A percentile compares a stretch with the other conserved stretches of the same genome.
phyloP scores from a whole-genome alignment of 2,797 vertebrate genomes.

The Halcyon leucocephala region DNA sequence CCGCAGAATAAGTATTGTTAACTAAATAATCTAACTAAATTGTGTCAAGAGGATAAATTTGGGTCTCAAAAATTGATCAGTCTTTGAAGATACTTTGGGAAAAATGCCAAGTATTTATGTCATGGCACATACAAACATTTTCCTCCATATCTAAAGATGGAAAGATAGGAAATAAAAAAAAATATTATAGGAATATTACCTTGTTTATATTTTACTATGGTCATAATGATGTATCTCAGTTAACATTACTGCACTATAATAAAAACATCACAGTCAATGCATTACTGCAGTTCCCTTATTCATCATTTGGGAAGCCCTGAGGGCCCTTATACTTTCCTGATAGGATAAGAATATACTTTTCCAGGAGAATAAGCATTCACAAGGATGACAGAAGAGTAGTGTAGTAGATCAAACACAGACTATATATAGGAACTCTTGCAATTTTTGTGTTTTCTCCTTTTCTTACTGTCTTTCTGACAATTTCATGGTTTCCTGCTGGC shows the following conservation, averaged over 20 bases:
- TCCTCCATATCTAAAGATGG: neutral
- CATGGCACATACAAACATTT: neutral
- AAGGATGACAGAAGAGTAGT: constrained; percentile 37
- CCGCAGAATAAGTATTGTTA: neutral
- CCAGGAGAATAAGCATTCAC: constrained; percentile 1
- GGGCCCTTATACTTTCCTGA: neutral
- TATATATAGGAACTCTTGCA: neutral
- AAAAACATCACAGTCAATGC: neutral
- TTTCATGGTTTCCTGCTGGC: neutral
- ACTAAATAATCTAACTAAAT: neutral
- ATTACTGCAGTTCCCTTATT: neutral
- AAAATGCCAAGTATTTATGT: neutral
- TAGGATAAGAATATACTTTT: neutral
- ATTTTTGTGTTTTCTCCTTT: neutral
- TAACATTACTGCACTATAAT: neutral
- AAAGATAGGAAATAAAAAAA: neutral
- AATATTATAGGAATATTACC: neutral
- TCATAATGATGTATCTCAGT: neutral
- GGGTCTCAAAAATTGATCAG: neutral
- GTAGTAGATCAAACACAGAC: constrained; percentile 4
- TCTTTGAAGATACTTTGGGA: neutral
- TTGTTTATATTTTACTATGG: neutral
- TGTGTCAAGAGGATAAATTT: neutral
- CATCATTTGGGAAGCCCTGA: neutral
- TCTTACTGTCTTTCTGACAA: neutral